Conservation (phyloP, 2,113 vertebrate genomes). For the Saccopteryx leptura region DNA sequence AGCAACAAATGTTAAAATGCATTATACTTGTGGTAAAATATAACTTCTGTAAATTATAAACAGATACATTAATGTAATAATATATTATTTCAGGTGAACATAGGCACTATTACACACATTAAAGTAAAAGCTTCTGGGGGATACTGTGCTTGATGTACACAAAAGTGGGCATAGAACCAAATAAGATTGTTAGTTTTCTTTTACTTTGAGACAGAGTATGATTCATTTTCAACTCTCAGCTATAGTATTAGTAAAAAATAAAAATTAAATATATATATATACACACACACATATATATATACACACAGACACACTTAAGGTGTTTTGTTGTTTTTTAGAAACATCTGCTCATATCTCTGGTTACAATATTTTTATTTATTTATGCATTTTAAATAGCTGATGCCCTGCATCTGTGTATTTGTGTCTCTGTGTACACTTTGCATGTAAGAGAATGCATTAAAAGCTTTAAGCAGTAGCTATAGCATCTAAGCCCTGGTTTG, state of each 20-base stretch:
- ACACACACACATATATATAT: not conserved
- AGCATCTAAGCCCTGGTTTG: not conserved
- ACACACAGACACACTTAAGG: no score
- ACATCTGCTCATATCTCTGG: not conserved
- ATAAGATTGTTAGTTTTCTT: not conserved
- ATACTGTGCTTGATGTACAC: not conserved
- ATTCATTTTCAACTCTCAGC: not conserved
- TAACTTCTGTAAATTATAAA: not conserved
- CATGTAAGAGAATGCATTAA: not conserved
- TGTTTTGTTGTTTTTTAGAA: not conserved
- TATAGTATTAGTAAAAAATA: not conserved
- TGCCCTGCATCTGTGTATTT: rapidly evolving
- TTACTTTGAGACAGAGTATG: not conserved
- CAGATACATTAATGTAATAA: not conserved
- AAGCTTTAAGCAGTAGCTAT: not conserved
- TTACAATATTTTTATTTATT: not conserved
- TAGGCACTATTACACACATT: not conserved
- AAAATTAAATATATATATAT: not conserved
- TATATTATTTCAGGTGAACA: not conserved
- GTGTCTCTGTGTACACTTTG: not conserved
- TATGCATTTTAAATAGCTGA: not conserved
- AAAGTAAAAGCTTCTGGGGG: not conserved
- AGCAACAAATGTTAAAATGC: not conserved
- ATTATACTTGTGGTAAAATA: not conserved
- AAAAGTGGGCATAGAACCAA: not conserved